phyloP scores from a whole-genome alignment of 2,888 invertebrate species.

The Rotaria magnacalcarata region DNA sequence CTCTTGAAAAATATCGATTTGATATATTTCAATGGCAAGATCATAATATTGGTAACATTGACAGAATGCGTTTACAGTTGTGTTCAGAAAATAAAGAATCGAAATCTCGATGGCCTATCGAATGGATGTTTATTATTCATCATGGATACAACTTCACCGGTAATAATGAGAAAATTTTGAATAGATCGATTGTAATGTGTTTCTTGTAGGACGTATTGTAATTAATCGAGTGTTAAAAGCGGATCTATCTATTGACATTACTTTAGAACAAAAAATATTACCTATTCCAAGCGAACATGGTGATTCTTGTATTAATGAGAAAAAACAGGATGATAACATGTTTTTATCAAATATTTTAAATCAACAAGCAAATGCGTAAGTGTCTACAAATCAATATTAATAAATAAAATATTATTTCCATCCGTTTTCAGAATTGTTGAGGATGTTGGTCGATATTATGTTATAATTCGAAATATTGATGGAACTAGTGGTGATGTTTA shows the following conservation, averaged over 20 bases:
- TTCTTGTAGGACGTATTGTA: not conserved
- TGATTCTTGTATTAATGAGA: not conserved
- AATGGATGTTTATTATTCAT: conserved; percentile 27
- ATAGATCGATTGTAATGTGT: too few species aligned
- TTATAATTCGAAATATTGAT: not conserved
- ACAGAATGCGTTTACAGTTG: not conserved
- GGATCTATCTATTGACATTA: not conserved
- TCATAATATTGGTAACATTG: not conserved
- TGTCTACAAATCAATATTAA: not conserved
- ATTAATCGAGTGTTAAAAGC: not conserved
- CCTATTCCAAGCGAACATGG: not conserved
- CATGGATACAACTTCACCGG: not conserved
- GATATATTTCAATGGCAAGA: conserved; percentile 32
- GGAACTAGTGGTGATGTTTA: conserved; percentile 23
- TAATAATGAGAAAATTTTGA: not conserved
- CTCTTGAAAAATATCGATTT: conserved; percentile 19
- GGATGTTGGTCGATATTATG: not conserved
- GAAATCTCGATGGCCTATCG: not conserved
- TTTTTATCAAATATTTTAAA: not conserved
- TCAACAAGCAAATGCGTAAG: conserved; percentile 27
- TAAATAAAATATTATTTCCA: too few species aligned
- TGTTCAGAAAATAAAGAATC: not conserved
- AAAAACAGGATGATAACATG: not conserved
- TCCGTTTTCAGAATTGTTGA: not conserved
- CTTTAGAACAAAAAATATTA: not conserved